These are phyloP conservation scores for Rhinichthys osculus DNA, from an alignment of 2,797 vertebrate genomes.

Conservation along the genomic window DNA sequence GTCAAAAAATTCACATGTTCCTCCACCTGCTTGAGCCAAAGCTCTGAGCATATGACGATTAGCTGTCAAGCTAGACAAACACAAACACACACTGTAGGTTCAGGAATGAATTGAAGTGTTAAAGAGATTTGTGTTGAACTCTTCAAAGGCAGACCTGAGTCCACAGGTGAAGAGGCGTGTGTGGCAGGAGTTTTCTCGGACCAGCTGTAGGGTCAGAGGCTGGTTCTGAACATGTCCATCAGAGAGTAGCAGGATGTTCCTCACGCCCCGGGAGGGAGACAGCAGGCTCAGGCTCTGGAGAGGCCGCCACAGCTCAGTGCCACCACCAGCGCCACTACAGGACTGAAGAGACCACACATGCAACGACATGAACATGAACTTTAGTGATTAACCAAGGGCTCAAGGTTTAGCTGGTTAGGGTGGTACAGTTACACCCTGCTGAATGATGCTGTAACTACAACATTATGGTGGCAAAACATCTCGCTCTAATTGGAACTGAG, in stretches of 20 bases:
- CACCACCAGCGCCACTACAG: slow-evolving; percentile 79
- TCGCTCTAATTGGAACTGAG: neutral
- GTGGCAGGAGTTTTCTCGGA: slow-evolving; percentile 75
- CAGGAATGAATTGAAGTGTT: neutral
- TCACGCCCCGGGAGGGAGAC: slow-evolving; percentile 74
- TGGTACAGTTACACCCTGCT: neutral
- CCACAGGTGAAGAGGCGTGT: slow-evolving; percentile 88
- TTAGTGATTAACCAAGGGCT: slow-evolving; percentile 67
- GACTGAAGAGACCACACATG: slow-evolving; percentile 63
- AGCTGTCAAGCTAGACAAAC: slow-evolving; percentile 79
- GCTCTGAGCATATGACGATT: slow-evolving; percentile 87
- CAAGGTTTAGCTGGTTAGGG: neutral
- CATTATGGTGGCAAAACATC: neutral
- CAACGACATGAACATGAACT: neutral
- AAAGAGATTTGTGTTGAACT: neutral
- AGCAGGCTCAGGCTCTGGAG: slow-evolving; percentile 82
- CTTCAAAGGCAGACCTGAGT: slow-evolving; percentile 75
- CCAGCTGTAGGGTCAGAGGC: slow-evolving; percentile 77
- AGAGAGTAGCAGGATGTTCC: slow-evolving; percentile 86
- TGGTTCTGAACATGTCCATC: slow-evolving; percentile 89
- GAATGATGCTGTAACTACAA: neutral
- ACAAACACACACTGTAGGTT: slow-evolving; percentile 20
- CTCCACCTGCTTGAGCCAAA: slow-evolving; percentile 84
- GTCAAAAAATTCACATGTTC: slow-evolving; percentile 88
- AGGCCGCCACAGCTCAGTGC: slow-evolving; percentile 88